phyloP scores from a whole-genome alignment of 2,113 vertebrate genomes.

The Nothocercus julius region DNA sequence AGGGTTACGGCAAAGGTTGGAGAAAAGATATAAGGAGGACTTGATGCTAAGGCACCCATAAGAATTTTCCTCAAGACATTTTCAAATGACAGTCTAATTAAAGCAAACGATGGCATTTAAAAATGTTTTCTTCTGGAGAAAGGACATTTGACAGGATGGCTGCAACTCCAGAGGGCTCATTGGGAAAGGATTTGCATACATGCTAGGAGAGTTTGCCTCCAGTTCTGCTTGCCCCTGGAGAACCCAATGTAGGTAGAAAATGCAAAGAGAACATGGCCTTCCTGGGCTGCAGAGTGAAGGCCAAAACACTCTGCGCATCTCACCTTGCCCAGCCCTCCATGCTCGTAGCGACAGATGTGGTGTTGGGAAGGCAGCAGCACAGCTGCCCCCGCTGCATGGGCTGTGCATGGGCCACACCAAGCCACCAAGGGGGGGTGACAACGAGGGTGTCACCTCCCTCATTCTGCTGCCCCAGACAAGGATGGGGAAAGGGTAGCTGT shows the following conservation, averaged over 20 bases:
- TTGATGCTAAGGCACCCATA: background rate
- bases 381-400: too few species aligned
- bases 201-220: background rate
- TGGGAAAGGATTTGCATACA: background rate
- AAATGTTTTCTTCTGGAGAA: background rate
- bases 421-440: too few species aligned
- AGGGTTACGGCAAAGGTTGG: background rate
- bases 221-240: background rate
- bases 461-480: background rate
- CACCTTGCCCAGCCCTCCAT: too few species aligned
- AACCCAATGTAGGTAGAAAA: background rate
- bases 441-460: too few species aligned
- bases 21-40: background rate
- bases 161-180: background rate
- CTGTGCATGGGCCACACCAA: too few species aligned
- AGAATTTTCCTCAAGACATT: background rate
- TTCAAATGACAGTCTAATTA: background rate
- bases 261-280: background rate
- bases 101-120: background rate
- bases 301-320: background rate
- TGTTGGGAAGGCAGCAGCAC: too few species aligned
- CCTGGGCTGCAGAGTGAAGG: background rate
- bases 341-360: too few species aligned
- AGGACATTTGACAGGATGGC: background rate
- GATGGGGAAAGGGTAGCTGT: background rate